Percentiles rank a stretch among this genome's conserved stretches.
These are phyloP conservation scores for Diaperis boleti DNA, from an alignment of 2,888 invertebrate species.

Conservation along the genomic window DNA sequence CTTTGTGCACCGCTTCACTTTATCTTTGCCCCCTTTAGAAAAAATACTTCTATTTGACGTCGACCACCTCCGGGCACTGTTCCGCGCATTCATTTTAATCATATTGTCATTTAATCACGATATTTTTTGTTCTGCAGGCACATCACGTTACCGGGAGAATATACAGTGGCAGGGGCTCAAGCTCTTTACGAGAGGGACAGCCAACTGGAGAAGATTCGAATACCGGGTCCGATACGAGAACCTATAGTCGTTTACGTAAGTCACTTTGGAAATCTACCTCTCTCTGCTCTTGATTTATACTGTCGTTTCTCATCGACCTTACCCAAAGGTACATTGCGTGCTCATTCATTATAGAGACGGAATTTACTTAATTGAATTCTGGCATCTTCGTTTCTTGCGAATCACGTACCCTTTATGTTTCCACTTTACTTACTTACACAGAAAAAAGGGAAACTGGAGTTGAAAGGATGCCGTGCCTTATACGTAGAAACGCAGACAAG, in stretches of 20 bases:
- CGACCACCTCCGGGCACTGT: not conserved
- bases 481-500: too few relatives aligned
- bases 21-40: too few relatives aligned
- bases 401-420: slow-evolving; percentile 34
- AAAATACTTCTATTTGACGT: not conserved
- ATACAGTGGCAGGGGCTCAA: slow-evolving; percentile 82
- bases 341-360: slow-evolving; percentile 43
- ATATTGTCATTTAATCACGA: slow-evolving; percentile 11
- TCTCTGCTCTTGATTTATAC: slow-evolving; percentile 41
- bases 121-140: slow-evolving; percentile 67
- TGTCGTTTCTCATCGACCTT: slow-evolving; percentile 45
- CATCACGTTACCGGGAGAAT: slow-evolving; percentile 82
- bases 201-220: slow-evolving; percentile 83
- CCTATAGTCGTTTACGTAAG: slow-evolving; percentile 85
- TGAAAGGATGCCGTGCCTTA: slow-evolving; percentile 2
- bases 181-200: slow-evolving; percentile 83
- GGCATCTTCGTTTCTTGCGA: slow-evolving; percentile 26
- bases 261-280: slow-evolving; percentile 43
- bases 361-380: slow-evolving; percentile 45
- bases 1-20: too few relatives aligned
- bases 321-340: slow-evolving; percentile 40
- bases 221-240: slow-evolving; percentile 85
- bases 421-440: slow-evolving; percentile 11
- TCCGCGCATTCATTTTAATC: slow-evolving; percentile 9
- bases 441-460: slow-evolving; percentile 10